A percentile compares a stretch with the other conserved stretches of the same genome.
These are phyloP conservation scores for Opisthocomus hoazin DNA, from an alignment of 2,113 vertebrate species.

Conservation along the genomic window DNA sequence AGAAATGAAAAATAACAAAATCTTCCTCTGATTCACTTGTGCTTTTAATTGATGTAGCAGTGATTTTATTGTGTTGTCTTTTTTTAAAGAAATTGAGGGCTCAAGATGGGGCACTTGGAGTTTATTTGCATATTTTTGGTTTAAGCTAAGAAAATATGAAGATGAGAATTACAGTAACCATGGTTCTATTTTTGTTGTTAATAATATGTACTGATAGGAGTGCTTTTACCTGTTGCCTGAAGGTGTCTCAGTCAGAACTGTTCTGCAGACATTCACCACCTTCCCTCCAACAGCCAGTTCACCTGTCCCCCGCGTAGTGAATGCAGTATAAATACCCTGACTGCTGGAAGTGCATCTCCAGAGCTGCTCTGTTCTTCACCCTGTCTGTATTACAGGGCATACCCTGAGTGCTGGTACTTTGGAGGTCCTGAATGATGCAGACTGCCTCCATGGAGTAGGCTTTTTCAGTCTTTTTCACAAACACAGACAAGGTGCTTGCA, in stretches of 20 bases:
- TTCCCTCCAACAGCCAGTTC: neutral
- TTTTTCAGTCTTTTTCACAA: neutral
- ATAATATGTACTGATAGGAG: neutral
- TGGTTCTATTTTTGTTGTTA: neutral
- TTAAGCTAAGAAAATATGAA: neutral
- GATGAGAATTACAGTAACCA: neutral
- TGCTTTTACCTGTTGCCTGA: neutral
- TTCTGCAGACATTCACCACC: neutral
- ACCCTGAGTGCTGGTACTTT: rapidly evolving
- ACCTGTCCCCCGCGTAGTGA: too few species aligned
- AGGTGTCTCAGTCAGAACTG: neutral
- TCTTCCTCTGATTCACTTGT: neutral
- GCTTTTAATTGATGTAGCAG: neutral
- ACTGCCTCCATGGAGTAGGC: neutral
- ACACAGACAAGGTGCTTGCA: neutral
- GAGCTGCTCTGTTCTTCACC: neutral
- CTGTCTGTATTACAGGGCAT: neutral
- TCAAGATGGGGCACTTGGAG: neutral
- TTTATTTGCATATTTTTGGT: neutral
- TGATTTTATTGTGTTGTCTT: neutral
- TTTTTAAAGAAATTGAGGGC: neutral
- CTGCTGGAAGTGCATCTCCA: neutral
- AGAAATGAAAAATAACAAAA: neutral
- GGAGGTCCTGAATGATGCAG: neutral
- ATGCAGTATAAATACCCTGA: rapidly evolving